phyloP scores from a whole-genome alignment of 2,113 vertebrate genomes.

The Megaleporinus macrocephalus region DNA sequence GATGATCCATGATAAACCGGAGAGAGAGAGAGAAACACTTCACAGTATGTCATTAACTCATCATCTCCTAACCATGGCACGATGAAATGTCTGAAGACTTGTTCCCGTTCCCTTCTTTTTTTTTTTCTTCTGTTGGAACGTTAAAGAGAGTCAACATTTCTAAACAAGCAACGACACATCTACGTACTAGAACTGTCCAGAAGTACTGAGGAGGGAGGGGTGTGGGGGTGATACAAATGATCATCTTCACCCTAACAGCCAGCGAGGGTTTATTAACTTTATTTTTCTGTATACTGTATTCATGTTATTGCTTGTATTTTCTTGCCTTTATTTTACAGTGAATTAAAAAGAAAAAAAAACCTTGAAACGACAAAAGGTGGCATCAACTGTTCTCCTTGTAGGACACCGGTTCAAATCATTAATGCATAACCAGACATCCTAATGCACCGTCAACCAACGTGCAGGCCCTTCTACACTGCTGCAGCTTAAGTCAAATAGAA shows the following conservation, averaged over 20 bases:
- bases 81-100: slow-evolving; percentile 53
- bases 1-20: slow-evolving; percentile 64
- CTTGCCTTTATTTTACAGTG: background rate
- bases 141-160: slow-evolving; percentile 44
- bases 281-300: slow-evolving; percentile 39
- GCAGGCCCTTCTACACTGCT: slow-evolving; percentile 11
- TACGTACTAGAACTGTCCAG: slow-evolving; percentile 64
- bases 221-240: slow-evolving; percentile 15
- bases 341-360: background rate
- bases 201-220: slow-evolving; percentile 10
- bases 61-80: slow-evolving; percentile 60
- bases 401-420: background rate
- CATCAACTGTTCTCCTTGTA: background rate
- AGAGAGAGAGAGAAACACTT: slow-evolving; percentile 51
- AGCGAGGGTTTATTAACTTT: slow-evolving; percentile 9
- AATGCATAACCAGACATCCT: background rate
- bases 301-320: slow-evolving; percentile 28
- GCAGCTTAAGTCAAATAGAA: background rate
- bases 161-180: slow-evolving; percentile 48
- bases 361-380: background rate
- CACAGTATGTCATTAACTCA: slow-evolving; percentile 67
- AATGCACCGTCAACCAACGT: slow-evolving; percentile 12
- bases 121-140: slow-evolving; percentile 49
- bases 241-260: slow-evolving; percentile 26
- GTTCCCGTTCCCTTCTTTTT: slow-evolving; percentile 20